Evolutionary conservation across 2,888 invertebrate species (phyloP).

Genomic region (Dryomyza anilis): DNA sequence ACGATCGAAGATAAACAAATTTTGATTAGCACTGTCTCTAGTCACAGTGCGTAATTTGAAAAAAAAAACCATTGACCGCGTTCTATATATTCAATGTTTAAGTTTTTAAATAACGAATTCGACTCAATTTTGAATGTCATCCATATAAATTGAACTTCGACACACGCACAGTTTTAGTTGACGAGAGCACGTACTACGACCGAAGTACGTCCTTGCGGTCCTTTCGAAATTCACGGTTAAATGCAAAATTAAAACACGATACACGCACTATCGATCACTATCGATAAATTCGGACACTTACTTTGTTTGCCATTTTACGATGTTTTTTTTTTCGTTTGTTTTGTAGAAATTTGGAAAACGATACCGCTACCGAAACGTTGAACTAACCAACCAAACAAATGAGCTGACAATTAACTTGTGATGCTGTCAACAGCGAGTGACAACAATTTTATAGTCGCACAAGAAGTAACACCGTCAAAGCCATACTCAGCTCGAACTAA

Average conservation of each 20-base stretch:
- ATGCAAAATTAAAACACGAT: background rate
- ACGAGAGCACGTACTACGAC: background rate
- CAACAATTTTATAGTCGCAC: conserved; percentile 39
- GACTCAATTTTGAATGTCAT: no score
- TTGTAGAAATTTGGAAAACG: background rate
- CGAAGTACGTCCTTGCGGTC: background rate
- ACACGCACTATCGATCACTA: background rate
- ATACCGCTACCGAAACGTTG: background rate
- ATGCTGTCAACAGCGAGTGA: conserved; percentile 40
- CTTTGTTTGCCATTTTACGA: conserved; percentile 48
- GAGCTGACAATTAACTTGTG: conserved; percentile 39
- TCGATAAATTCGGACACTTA: conserved; percentile 41
- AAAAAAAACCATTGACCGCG: no score
- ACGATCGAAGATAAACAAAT: no score
- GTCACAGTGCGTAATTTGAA: no score
- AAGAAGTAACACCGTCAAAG: conserved; percentile 23
- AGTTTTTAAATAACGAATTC: no score
- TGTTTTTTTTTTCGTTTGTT: no score
- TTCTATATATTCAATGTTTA: no score
- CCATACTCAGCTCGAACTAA: conserved; percentile 2
- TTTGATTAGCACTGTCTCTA: no score
- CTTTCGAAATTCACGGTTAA: background rate
- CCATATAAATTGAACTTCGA: no score
- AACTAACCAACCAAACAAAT: conserved; percentile 18
- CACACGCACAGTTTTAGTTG: background rate